Base-by-base conservation (phyloP, 2,888 invertebrate species). In the Operophtera brumata region DNA sequence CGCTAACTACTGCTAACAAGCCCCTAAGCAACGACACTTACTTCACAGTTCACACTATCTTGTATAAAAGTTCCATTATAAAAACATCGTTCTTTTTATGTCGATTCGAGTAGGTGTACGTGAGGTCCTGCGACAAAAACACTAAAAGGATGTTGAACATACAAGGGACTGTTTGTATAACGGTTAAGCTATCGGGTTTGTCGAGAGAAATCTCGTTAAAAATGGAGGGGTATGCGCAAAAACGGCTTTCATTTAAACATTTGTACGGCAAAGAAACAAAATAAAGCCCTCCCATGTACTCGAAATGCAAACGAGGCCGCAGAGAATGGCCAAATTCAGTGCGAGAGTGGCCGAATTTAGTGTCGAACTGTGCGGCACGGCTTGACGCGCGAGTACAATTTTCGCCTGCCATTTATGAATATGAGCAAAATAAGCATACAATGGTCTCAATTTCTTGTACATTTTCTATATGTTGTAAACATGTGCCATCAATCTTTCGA, bases 231-330 rank as follows among this genome's bases (percentile, higher is more conserved):
- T 82, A 80, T 78, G 71, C 73, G 78, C 72, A 81, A 80, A 82
- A 82, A 78, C 73, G 77, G 74, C 77, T 76, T 79, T 80, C 72
- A 73, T 82, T 82, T 80, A 80, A 78, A 84, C 82, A 82, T 71
- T 73, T 78, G 78, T 74, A 76, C 66, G 66, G 68, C 68, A 72
- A 74, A 75, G 76, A 77, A 77, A 78, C 77, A 78, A 80, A 83
- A 78, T 77, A 54, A 54, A 73, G 75, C 66, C 73, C 70, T 75
- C 73, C 65, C 66, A 70, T 71, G 72, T 76, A 75, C 77, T 78
- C 70, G 75, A 79, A 80, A 85, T 83, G 80, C 78, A 84, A 85
- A 85, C 80, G 77, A 80, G 75, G 68, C 34, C 40, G 67, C 64
- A 70, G 71, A 75, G 74, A 75, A 77, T 80, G 74, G 73, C 72